A percentile compares a stretch with the other conserved stretches of the same genome.
Conservation (phyloP, 2,113 vertebrate genomes). For the Anolis sagrei region DNA sequence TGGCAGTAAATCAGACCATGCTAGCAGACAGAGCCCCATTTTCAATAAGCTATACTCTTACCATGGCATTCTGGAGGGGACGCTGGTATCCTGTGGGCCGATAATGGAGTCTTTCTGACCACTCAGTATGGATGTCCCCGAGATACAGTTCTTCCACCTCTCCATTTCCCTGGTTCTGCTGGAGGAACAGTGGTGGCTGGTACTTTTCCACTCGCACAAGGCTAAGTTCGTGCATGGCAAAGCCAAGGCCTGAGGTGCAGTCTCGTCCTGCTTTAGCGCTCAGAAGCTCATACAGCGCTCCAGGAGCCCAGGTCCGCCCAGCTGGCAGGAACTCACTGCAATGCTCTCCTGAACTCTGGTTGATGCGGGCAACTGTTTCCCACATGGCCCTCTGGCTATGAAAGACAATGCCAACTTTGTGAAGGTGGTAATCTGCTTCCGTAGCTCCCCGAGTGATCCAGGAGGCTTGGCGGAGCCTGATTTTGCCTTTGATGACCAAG, state of each 20-base stretch:
- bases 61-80: constrained; percentile 88
- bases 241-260: constrained; percentile 81
- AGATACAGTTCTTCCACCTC: constrained; percentile 87
- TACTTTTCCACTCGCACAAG: constrained; percentile 83
- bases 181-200: constrained; percentile 63
- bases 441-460: constrained; percentile 90
- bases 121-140: constrained; percentile 88
- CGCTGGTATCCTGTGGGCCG: constrained; percentile 88
- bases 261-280: constrained; percentile 75
- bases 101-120: constrained; percentile 82
- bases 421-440: constrained; percentile 86
- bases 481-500: constrained; percentile 86
- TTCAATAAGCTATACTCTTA: constrained; percentile 54
- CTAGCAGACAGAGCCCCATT: neutral
- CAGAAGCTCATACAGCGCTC: constrained; percentile 82
- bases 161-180: constrained; percentile 55
- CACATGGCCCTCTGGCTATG: constrained; percentile 81
- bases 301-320: constrained; percentile 67
- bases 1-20: neutral
- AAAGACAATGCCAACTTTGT: constrained; percentile 86
- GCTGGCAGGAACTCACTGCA: constrained; percentile 72
- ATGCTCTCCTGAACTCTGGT: constrained; percentile 38
- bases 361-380: constrained; percentile 73
- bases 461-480: constrained; percentile 87
- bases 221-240: constrained; percentile 89